A percentile compares a stretch with the other conserved stretches of the same genome.
Conservation (phyloP, 2,888 invertebrate species). For the Andrena camellia region DNA sequence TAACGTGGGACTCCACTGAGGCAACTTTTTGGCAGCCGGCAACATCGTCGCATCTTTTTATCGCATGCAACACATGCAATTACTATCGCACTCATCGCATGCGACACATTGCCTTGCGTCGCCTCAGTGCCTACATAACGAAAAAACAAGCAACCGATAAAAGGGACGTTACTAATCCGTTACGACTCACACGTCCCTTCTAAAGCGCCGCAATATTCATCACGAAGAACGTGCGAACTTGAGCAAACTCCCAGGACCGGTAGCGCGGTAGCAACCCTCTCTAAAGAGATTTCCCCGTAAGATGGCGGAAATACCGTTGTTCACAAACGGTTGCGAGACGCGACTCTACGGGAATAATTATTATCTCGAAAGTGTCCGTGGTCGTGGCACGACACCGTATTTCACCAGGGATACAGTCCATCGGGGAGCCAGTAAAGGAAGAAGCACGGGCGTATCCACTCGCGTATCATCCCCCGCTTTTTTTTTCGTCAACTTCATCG, state of each 20-base stretch:
- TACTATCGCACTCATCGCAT: too few relatives aligned
- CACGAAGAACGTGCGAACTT: conserved; percentile 9
- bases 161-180: too few relatives aligned
- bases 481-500: conserved; percentile 16
- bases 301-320: conserved; percentile 27
- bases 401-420: conserved; percentile 45
- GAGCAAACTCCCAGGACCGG: conserved; percentile 14
- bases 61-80: too few relatives aligned
- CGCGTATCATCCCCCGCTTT: neutral
- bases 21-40: too few relatives aligned
- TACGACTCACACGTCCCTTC: neutral
- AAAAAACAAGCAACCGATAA: too few relatives aligned
- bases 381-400: conserved; percentile 27
- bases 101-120: too few relatives aligned
- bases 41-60: too few relatives aligned
- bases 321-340: conserved; percentile 14
- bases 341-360: conserved; percentile 50
- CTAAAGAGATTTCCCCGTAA: conserved; percentile 24
- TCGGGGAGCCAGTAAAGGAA: conserved; percentile 36
- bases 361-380: conserved; percentile 55
- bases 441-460: conserved; percentile 15
- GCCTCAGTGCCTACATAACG: too few relatives aligned
- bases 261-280: neutral
- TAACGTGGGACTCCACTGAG: too few relatives aligned
- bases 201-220: neutral